A percentile compares a stretch with the other conserved stretches of the same genome.
These are phyloP conservation scores for Columba livia DNA, from an alignment of 2,113 vertebrate genomes.

Conservation along the genomic window DNA sequence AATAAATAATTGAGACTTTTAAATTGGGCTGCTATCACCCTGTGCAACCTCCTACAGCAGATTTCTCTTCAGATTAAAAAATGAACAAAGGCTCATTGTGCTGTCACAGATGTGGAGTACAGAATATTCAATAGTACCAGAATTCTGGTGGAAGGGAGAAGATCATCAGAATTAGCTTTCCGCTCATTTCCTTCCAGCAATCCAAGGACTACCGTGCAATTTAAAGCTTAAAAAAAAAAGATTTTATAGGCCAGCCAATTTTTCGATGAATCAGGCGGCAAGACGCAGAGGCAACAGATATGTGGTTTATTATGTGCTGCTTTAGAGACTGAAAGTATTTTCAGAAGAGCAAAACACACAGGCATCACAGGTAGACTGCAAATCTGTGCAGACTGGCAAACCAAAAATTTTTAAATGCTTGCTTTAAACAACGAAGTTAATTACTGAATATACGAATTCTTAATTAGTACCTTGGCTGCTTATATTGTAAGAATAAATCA, in stretches of 20 bases:
- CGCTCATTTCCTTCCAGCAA: slow-evolving; percentile 30
- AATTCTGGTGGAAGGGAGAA: slow-evolving; percentile 40
- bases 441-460: slow-evolving; percentile 37
- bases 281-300: background rate
- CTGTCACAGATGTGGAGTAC: slow-evolving; percentile 57
- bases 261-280: slow-evolving; percentile 3
- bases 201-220: slow-evolving; percentile 21
- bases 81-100: slow-evolving; percentile 69
- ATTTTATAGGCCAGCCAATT: background rate
- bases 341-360: slow-evolving; percentile 21
- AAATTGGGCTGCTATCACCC: slow-evolving; percentile 63
- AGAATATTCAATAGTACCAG: slow-evolving; percentile 32
- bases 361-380: background rate
- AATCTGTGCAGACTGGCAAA: background rate
- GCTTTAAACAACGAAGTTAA: slow-evolving; percentile 45
- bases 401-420: slow-evolving; percentile 54
- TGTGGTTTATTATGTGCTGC: background rate
- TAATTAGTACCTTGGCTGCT: slow-evolving; percentile 47
- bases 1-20: slow-evolving; percentile 69
- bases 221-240: background rate
- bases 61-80: slow-evolving; percentile 61
- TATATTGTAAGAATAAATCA: slow-evolving; percentile 46
- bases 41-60: slow-evolving; percentile 49
- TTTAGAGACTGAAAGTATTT: slow-evolving; percentile 9
- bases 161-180: slow-evolving; percentile 39